These are phyloP conservation scores for Troides helena DNA, from an alignment of 2,888 invertebrate species.

Conservation along the genomic window DNA sequence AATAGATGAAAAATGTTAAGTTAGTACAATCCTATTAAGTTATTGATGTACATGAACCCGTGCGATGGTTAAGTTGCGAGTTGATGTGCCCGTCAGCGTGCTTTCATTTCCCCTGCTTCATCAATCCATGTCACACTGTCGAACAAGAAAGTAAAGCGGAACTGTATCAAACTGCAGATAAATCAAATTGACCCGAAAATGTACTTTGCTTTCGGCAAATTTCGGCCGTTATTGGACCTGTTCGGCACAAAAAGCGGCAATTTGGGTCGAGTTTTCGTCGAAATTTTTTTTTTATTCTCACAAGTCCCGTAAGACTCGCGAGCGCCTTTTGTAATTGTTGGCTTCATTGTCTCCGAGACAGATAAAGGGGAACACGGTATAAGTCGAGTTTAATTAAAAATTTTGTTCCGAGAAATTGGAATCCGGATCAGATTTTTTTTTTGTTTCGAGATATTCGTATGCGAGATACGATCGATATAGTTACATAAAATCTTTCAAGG, in stretches of 20 bases:
- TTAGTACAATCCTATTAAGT: neutral
- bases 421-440: conserved; percentile 41
- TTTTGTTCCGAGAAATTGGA: conserved; percentile 50
- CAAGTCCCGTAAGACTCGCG: conserved; percentile 40
- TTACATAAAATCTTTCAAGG: conserved; percentile 13
- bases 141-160: conserved; percentile 43
- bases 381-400: conserved; percentile 69
- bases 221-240: conserved; percentile 64
- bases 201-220: conserved; percentile 69
- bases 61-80: conserved; percentile 6
- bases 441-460: conserved; percentile 40
- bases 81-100: conserved; percentile 15
- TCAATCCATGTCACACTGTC: conserved; percentile 30
- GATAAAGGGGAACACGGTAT: conserved; percentile 58
- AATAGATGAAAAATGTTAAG: neutral
- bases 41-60: neutral
- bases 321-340: conserved; percentile 60
- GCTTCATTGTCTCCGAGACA: conserved; percentile 65
- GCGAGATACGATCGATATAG: conserved; percentile 35
- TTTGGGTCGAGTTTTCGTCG: conserved; percentile 64
- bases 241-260: conserved; percentile 60
- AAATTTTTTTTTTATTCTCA: conserved; percentile 41
- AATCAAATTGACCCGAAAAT: conserved; percentile 73
- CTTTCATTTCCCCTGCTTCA: conserved; percentile 23
- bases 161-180: conserved; percentile 74